phyloP scores from a whole-genome alignment of 2,797 vertebrate genomes.

The Chrysocyon brachyurus region DNA sequence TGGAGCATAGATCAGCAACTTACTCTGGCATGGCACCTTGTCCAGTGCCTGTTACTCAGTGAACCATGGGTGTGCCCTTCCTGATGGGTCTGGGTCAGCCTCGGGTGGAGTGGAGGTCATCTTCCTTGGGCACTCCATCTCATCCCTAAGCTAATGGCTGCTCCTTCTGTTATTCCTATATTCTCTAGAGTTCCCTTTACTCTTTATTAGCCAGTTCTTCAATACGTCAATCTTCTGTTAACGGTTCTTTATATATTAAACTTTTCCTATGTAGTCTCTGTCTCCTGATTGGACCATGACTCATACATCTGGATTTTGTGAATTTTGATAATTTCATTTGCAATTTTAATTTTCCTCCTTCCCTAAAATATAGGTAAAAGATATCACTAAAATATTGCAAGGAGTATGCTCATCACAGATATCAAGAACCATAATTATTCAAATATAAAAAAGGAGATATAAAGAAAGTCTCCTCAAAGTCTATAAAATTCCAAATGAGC shows the following conservation, averaged over 20 bases:
- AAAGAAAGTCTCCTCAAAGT: constrained; percentile 26
- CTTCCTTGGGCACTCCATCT: background rate
- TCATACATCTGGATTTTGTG: background rate
- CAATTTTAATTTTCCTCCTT: background rate
- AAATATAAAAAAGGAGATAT: constrained; percentile 43
- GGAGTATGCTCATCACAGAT: background rate
- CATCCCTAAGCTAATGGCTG: background rate
- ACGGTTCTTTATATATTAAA: background rate
- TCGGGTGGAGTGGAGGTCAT: background rate
- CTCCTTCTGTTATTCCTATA: background rate
- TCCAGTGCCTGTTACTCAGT: background rate
- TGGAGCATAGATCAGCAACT: background rate
- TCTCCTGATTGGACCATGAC: background rate
- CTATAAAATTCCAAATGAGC: constrained; percentile 14
- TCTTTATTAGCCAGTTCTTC: background rate
- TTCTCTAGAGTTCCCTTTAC: background rate
- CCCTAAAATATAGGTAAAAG: background rate
- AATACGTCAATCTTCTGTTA: background rate
- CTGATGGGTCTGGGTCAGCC: background rate
- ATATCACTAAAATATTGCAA: background rate
- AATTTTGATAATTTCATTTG: background rate
- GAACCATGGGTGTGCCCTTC: background rate
- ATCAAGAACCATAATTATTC: constrained; percentile 53
- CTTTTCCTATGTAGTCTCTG: background rate
- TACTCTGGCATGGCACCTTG: background rate